Percentiles rank a stretch among this genome's conserved stretches.
These are phyloP conservation scores for Rousettus madagascariensis DNA, from an alignment of 2,797 vertebrate genomes.

Conservation along the genomic window DNA sequence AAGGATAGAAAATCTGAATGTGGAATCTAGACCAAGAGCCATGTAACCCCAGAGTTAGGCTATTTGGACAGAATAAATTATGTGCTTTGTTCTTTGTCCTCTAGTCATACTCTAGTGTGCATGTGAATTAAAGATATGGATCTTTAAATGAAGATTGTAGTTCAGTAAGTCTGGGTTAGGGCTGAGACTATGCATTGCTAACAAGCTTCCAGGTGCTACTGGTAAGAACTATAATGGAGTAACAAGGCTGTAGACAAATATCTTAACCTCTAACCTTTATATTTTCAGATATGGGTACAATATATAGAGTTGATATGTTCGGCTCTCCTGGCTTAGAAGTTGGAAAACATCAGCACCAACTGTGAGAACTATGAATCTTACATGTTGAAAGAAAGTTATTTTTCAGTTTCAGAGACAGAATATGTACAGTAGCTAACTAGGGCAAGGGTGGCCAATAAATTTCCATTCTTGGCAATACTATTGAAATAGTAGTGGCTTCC, in stretches of 20 bases:
- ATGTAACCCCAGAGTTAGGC: not conserved
- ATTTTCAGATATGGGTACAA: not conserved
- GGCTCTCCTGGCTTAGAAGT: not conserved
- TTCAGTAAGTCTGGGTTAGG: not conserved
- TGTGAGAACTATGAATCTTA: not conserved
- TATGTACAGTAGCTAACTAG: not conserved
- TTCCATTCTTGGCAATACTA: not conserved
- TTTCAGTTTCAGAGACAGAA: not conserved
- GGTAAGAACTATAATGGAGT: not conserved
- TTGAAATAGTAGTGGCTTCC: not conserved
- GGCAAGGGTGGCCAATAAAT: not conserved
- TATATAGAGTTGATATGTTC: not conserved
- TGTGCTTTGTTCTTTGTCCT: not conserved
- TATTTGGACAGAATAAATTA: not conserved
- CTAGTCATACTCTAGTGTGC: not conserved
- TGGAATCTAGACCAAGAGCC: not conserved
- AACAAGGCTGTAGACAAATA: not conserved
- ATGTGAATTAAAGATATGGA: not conserved
- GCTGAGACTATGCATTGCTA: not conserved
- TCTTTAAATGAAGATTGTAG: not conserved
- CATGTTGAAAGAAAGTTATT: not conserved
- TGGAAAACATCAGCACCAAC: not conserved
- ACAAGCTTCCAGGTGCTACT: not conserved
- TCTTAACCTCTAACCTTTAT: not conserved
- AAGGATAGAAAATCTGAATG: not conserved